phyloP scores from a whole-genome alignment of 2,888 invertebrate genomes.

The Orchestes rusci region DNA sequence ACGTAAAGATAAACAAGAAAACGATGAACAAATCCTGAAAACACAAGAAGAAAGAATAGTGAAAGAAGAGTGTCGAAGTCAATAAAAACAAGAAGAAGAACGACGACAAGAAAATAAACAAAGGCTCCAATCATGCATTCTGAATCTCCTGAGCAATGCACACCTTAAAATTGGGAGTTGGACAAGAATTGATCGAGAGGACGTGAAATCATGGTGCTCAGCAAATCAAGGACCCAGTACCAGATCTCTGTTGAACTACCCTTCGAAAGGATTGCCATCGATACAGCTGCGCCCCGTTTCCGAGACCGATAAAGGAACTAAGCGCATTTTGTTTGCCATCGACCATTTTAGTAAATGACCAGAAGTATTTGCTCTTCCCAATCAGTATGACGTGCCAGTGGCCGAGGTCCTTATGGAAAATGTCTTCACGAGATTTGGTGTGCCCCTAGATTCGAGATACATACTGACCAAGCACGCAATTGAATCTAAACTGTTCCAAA shows the following conservation, averaged over 20 bases:
- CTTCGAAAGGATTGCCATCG: neutral
- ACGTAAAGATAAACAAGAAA: too few species aligned
- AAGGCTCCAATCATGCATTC: too few species aligned
- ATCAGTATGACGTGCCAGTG: slow-evolving; percentile 12
- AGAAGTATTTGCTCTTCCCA: slow-evolving; percentile 7
- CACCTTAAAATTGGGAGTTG: too few species aligned
- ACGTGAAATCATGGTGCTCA: too few species aligned
- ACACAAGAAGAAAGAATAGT: too few species aligned
- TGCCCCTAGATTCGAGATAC: slow-evolving; percentile 16
- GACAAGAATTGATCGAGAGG: too few species aligned
- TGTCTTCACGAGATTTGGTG: slow-evolving; percentile 25
- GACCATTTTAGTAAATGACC: slow-evolving; percentile 2
- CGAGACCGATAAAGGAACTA: neutral
- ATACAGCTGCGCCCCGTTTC: slow-evolving; percentile 4
- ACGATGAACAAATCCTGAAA: too few species aligned
- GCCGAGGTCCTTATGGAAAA: slow-evolving; percentile 23
- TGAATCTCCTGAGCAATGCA: too few species aligned
- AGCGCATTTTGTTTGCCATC: neutral
- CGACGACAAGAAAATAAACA: too few species aligned
- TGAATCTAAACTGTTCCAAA: slow-evolving; percentile 29
- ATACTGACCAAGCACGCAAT: slow-evolving; percentile 25
- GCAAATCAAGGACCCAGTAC: too few species aligned
- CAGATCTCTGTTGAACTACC: neutral
- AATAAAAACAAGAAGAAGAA: too few species aligned
- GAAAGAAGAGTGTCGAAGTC: too few species aligned